phyloP scores from a whole-genome alignment of 2,888 invertebrate genomes.

The Nebria brevicollis region DNA sequence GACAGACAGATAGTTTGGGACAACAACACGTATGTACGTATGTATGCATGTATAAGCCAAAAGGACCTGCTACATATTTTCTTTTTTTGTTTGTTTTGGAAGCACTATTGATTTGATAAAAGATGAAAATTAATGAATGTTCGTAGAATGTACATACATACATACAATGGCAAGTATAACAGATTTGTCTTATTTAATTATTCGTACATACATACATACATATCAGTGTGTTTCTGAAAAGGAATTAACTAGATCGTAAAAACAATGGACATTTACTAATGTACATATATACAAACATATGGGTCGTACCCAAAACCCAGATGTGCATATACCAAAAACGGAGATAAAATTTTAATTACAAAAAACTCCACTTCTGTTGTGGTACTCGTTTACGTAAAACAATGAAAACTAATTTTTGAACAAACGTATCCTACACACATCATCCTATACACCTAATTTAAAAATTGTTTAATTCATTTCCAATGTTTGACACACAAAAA shows the following conservation, averaged over 20 bases:
- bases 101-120: too few species aligned
- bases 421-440: too few species aligned
- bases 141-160: too few species aligned
- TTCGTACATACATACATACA: background rate
- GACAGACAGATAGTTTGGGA: too few species aligned
- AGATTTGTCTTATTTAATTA: background rate
- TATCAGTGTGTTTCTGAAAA: background rate
- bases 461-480: too few species aligned
- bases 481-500: too few species aligned
- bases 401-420: background rate
- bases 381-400: background rate
- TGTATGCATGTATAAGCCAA: too few species aligned
- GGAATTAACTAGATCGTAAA: background rate
- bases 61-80: too few species aligned
- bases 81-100: too few species aligned
- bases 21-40: too few species aligned
- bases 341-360: conserved; percentile 21
- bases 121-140: too few species aligned
- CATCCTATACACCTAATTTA: too few species aligned
- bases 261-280: conserved; percentile 13
- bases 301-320: background rate
- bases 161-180: background rate
- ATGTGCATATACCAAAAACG: conserved; percentile 1
- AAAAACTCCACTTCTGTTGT: background rate
- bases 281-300: background rate